phyloP scores from a whole-genome alignment of 2,113 vertebrate genomes.

The Sapajus apella region DNA sequence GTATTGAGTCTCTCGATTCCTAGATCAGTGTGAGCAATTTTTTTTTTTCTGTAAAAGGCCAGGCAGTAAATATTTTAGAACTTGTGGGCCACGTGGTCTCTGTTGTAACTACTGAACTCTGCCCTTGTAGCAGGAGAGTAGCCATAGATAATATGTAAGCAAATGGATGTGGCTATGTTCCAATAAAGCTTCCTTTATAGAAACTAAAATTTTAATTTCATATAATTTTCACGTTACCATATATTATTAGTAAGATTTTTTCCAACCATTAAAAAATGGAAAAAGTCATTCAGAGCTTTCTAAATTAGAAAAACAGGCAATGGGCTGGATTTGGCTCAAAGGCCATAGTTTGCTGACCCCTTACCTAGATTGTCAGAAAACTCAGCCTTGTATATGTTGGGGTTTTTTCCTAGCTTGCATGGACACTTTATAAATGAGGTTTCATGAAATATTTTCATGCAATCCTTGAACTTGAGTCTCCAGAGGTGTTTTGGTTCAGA shows the following conservation, averaged over 20 bases:
- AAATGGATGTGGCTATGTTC: not conserved
- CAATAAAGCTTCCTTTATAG: not conserved
- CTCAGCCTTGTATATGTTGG: not conserved
- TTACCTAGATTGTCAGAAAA: not conserved
- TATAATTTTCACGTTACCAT: not conserved
- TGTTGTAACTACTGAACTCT: not conserved
- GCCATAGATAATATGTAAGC: not conserved
- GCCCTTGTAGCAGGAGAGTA: not conserved
- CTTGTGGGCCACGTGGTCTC: not conserved
- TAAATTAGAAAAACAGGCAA: not conserved
- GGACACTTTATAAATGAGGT: constrained; percentile 50
- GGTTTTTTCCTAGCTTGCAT: not conserved
- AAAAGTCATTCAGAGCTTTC: not conserved
- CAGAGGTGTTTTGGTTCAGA: not conserved
- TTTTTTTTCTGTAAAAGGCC: not conserved
- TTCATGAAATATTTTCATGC: constrained; percentile 50
- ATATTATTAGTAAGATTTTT: not conserved
- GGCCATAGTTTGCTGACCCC: not conserved
- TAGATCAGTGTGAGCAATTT: not conserved
- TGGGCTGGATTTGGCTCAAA: not conserved
- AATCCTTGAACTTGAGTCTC: constrained; percentile 27
- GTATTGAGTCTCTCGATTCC: not conserved
- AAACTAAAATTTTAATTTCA: constrained; percentile 40
- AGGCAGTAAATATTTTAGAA: not conserved
- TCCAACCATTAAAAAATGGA: not conserved